A percentile compares a stretch with the other conserved stretches of the same genome.
phyloP scores from a whole-genome alignment of 2,113 vertebrate species.

The Ophthalmolycus amberensis region DNA sequence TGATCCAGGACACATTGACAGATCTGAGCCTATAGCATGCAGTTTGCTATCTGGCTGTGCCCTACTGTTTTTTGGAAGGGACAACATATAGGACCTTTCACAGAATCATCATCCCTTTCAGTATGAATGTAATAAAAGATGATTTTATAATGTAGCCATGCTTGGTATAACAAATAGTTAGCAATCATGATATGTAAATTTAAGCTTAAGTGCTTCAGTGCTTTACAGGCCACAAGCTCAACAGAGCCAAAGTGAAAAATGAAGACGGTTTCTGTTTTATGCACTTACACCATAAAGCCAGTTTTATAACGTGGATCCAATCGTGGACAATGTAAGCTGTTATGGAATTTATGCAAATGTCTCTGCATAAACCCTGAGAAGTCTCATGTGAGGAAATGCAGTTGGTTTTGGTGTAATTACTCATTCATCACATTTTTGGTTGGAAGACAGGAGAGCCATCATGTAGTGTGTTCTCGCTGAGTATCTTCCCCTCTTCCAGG shows the following conservation, averaged over 20 bases:
- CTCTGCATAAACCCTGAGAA: conserved; percentile 31
- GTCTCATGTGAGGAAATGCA: conserved; percentile 39
- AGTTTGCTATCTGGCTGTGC: neutral
- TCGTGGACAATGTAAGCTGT: conserved; percentile 1
- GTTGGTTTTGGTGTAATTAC: conserved; percentile 61
- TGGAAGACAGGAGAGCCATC: conserved; percentile 46
- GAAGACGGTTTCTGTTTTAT: neutral
- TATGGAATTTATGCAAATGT: conserved; percentile 35
- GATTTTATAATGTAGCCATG: conserved; percentile 18
- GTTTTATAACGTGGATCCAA: conserved; percentile 16
- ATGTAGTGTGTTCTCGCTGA: conserved; percentile 46
- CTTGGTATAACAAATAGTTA: conserved; percentile 7
- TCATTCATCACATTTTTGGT: conserved; percentile 63
- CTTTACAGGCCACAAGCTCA: conserved; percentile 17
- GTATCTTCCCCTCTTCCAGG: conserved; percentile 50
- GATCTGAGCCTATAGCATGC: neutral
- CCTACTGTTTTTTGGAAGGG: neutral
- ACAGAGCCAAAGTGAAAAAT: neutral
- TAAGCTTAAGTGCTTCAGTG: conserved; percentile 24
- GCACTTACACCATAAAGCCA: neutral
- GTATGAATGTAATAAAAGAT: conserved; percentile 1
- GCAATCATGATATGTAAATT: conserved; percentile 28
- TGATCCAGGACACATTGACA: neutral
- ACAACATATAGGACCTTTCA: neutral
- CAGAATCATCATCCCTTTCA: neutral